phyloP scores from a whole-genome alignment of 2,113 vertebrate genomes.

The Elephas maximus region DNA sequence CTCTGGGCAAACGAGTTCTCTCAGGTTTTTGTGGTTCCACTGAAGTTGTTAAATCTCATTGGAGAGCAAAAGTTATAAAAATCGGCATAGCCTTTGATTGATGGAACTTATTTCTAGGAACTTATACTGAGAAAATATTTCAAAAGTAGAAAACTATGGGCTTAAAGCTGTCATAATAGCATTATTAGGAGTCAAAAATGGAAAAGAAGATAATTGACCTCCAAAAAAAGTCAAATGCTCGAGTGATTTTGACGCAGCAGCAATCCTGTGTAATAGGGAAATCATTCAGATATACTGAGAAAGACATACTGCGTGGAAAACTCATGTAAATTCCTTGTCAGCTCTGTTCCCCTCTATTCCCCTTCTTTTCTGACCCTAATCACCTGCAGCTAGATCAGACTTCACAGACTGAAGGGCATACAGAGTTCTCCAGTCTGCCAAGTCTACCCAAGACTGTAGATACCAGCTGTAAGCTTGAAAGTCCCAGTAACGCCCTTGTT shows the following conservation, averaged over 20 bases:
- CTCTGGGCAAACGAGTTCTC: neutral
- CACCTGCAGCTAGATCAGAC: neutral
- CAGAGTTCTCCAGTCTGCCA: too few species aligned
- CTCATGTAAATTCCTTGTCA: neutral
- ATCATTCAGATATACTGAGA: neutral
- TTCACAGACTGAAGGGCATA: neutral
- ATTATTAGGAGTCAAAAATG: neutral
- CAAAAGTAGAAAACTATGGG: neutral
- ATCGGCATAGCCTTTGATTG: neutral
- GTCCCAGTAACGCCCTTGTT: neutral
- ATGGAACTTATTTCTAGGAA: neutral
- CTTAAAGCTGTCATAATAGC: neutral
- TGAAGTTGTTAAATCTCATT: neutral
- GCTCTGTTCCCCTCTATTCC: neutral
- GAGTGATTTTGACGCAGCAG: neutral
- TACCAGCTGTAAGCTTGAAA: too few species aligned
- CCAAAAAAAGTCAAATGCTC: neutral
- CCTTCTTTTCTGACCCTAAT: neutral
- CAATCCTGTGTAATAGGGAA: neutral
- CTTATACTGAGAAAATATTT: slow-evolving; percentile 24
- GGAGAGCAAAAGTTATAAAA: neutral
- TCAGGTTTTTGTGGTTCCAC: neutral
- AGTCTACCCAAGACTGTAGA: too few species aligned
- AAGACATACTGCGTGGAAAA: neutral
- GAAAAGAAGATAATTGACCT: neutral